Conservation (phyloP, 2,888 invertebrate species). For the Fragum whitleyi region DNA sequence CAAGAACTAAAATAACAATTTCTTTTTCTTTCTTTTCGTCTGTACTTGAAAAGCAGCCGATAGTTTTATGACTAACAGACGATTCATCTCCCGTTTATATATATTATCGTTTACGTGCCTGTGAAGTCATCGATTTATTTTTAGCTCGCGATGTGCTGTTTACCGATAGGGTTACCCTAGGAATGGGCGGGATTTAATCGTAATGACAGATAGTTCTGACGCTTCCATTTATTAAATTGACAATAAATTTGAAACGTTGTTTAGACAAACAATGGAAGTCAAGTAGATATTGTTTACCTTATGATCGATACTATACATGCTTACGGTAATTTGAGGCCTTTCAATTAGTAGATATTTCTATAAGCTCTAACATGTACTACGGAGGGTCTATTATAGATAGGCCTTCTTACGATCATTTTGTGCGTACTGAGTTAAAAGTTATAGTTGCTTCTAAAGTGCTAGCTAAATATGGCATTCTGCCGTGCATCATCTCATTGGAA, state of each 20-base stretch:
- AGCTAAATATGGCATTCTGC: too few species aligned
- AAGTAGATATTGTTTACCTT: background rate
- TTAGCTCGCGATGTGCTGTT: background rate
- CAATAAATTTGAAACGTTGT: background rate
- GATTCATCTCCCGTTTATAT: background rate
- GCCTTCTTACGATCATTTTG: too few species aligned
- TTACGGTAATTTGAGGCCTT: too few species aligned
- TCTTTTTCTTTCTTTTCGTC: background rate
- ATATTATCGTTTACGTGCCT: background rate
- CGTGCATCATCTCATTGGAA: too few species aligned
- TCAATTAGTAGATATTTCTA: too few species aligned
- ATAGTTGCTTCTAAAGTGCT: too few species aligned
- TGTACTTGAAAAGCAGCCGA: background rate
- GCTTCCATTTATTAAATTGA: background rate
- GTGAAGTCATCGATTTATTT: conserved; percentile 11
- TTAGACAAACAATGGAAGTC: background rate
- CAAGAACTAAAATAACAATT: background rate
- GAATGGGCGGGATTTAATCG: background rate
- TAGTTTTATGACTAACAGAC: background rate
- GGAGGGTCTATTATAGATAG: too few species aligned
- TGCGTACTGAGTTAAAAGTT: too few species aligned
- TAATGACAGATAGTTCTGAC: background rate
- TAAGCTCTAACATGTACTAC: too few species aligned
- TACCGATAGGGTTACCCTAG: conserved; percentile 1
- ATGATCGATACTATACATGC: too few species aligned